These are phyloP conservation scores for Heliconius ismenius DNA, from an alignment of 2,888 invertebrate species.

Conservation along the genomic window DNA sequence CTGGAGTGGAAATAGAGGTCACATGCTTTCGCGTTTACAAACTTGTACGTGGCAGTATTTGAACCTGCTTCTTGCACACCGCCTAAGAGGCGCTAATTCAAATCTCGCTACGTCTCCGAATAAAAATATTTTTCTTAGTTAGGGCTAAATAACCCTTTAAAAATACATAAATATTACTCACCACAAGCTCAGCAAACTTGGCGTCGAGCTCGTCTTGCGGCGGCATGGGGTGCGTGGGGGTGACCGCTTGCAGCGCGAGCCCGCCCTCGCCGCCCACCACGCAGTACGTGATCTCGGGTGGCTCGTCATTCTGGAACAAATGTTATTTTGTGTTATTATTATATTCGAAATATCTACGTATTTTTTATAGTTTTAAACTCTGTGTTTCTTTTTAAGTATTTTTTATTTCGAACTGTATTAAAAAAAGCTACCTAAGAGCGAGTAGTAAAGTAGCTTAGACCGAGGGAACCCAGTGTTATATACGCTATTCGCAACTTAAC, in stretches of 20 bases:
- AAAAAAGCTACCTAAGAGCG: too few relatives aligned
- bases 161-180: conserved; percentile 63
- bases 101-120: neutral
- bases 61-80: neutral
- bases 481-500: too few relatives aligned
- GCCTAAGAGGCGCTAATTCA: neutral
- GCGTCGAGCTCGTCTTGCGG: conserved; percentile 95
- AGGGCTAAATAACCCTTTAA: neutral
- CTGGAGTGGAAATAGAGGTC: too few relatives aligned
- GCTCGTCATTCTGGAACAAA: conserved; percentile 91
- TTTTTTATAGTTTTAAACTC: too few relatives aligned
- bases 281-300: conserved; percentile 97
- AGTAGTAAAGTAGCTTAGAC: too few relatives aligned
- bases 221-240: conserved; percentile 96
- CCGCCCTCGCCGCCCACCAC: conserved; percentile 95
- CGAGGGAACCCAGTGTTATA: too few relatives aligned
- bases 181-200: conserved; percentile 96
- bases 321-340: neutral
- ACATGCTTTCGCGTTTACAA: too few relatives aligned
- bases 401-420: too few relatives aligned
- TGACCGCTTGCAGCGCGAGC: conserved; percentile 92
- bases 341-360: neutral
- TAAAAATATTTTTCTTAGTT: too few relatives aligned
- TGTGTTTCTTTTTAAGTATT: too few relatives aligned
- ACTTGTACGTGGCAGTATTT: neutral